Conservation (phyloP, 1,140 invertebrate genomes). For the Melitaea cinxia region DNA sequence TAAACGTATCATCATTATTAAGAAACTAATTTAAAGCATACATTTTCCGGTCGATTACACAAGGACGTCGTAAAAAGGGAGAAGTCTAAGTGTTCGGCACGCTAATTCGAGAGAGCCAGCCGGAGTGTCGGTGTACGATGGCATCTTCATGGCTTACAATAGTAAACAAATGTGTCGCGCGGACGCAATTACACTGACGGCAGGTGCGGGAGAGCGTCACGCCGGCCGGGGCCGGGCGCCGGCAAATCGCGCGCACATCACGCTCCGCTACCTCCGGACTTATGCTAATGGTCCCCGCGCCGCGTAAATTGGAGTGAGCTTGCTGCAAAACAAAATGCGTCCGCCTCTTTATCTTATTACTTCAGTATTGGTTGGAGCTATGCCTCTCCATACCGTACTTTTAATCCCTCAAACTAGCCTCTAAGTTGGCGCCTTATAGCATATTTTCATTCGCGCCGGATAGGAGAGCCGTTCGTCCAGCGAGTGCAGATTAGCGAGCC, state of each 20-base stretch:
- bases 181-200: conserved; percentile 66
- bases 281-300: conserved; percentile 76
- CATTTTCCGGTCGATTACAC: conserved; percentile 13
- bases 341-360: conserved; percentile 80
- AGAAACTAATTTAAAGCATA: neutral
- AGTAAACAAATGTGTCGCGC: conserved; percentile 79
- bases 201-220: conserved; percentile 47
- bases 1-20: neutral
- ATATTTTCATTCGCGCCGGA: conserved; percentile 45
- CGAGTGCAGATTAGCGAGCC: conserved; percentile 66
- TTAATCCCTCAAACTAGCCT: conserved; percentile 44
- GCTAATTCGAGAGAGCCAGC: conserved; percentile 72
- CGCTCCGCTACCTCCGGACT: conserved; percentile 61
- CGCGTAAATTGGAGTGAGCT: conserved; percentile 78
- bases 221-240: conserved; percentile 45
- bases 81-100: conserved; percentile 58
- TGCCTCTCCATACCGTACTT: conserved; percentile 39
- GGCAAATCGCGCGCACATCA: conserved; percentile 66
- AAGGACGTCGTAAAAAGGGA: conserved; percentile 48
- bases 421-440: conserved; percentile 47
- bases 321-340: conserved; percentile 76
- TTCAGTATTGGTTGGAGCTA: conserved; percentile 54
- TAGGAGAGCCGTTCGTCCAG: conserved; percentile 50
- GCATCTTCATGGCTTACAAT: conserved; percentile 78
- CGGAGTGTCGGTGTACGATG: conserved; percentile 66